phyloP scores from a whole-genome alignment of 2,797 vertebrate genomes.

The Zenarchopterus dispar region DNA sequence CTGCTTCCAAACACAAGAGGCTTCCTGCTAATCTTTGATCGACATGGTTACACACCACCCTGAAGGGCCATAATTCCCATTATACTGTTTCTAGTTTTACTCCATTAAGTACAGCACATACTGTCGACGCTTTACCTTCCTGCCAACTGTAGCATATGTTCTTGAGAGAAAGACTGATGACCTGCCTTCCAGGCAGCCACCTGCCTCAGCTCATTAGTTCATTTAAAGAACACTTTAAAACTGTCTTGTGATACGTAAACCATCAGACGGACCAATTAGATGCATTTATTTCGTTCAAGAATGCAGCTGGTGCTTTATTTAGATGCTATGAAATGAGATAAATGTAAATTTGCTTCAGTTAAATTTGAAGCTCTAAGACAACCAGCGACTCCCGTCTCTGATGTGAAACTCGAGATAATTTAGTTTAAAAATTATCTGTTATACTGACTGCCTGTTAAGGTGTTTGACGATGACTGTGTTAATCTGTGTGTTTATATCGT shows the following conservation, averaged over 20 bases:
- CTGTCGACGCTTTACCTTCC: slow-evolving; percentile 37
- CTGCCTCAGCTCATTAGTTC: slow-evolving; percentile 61
- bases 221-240: slow-evolving; percentile 45
- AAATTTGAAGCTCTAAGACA: background rate
- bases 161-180: slow-evolving; percentile 56
- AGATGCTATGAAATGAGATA: background rate
- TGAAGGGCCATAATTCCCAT: slow-evolving; percentile 23
- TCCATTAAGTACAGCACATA: slow-evolving; percentile 58
- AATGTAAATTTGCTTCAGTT: background rate
- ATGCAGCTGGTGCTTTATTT: slow-evolving; percentile 22
- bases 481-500: background rate
- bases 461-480: background rate
- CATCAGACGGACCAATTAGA: slow-evolving; percentile 36
- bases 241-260: slow-evolving; percentile 32
- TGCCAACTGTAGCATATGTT: slow-evolving; percentile 44
- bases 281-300: slow-evolving; percentile 15
- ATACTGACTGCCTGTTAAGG: background rate
- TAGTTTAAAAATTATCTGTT: background rate
- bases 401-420: background rate
- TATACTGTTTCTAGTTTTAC: slow-evolving; percentile 35
- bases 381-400: background rate
- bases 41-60: slow-evolving; percentile 31
- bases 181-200: slow-evolving; percentile 61
- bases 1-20: slow-evolving; percentile 35
- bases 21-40: slow-evolving; percentile 41